Evolutionary conservation across 2,797 vertebrate genomes (phyloP), one percentile per base, ranked within the genome.

Genomic region (Gastrophryne carolinensis): DNA sequence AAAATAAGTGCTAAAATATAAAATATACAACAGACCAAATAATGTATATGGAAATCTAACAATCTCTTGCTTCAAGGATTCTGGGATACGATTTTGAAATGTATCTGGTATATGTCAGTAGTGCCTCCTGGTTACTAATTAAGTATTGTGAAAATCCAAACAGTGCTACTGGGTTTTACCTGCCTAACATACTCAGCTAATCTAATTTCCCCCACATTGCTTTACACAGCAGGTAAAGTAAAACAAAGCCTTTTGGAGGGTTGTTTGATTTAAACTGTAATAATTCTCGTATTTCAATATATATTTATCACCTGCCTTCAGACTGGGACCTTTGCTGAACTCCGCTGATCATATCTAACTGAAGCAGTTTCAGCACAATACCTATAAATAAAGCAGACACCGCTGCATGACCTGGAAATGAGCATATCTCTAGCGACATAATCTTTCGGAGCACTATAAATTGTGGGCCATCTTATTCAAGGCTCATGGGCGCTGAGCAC

Each of bases 311-410:
- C 81, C 56, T 81, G 82, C 73, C 81, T 82, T 80, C 83, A 75
- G 84, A 82, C 81, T 79, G 82, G 81, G 80, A 70, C 80, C 32
- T 81, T 54, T 81, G 82, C 79, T 86, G 85, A 90, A 88, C 86
- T 86, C 89, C 83, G 82, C 66, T 86, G 84, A 88, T 87, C 27
- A 5, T 15, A 78, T 52, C 83, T 82, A 84, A 87, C 85, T 87
- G 84, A 79, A 79, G 87, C 82, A 83, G 80, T 87, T 86, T 87
- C 86, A 85, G 86, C 88, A 89, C 85, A 89, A 86, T 83, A 83
- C 86, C 82, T 84, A 87, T 89, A 89, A 90, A 87, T 87, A 90
- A 87, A 85, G 10, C 3, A 73, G 87, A 89, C 85, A 89, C 86
- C 88, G 88, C 88, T 87, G 81, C 82, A 81, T 87, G 85, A 84